Conservation (phyloP, 2,797 vertebrate genomes). For the Esox masquinongy region DNA sequence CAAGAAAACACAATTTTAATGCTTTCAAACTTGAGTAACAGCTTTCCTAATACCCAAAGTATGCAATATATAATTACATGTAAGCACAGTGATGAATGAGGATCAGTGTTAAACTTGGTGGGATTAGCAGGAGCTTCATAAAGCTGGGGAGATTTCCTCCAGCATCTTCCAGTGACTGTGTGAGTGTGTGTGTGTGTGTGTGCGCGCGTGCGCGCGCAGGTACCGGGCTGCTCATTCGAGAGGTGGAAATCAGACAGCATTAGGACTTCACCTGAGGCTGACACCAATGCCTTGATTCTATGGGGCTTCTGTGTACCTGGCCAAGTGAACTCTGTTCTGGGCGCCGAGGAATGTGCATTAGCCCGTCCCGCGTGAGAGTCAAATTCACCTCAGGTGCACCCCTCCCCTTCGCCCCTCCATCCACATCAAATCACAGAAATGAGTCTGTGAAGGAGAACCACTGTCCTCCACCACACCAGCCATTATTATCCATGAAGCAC, state of each 20-base stretch:
- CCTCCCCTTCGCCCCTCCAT: slow-evolving; percentile 59
- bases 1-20: slow-evolving; percentile 64
- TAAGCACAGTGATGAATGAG: slow-evolving; percentile 71
- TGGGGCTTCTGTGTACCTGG: slow-evolving; percentile 77
- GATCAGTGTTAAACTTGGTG: slow-evolving; percentile 71
- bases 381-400: slow-evolving; percentile 76
- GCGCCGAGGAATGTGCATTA: slow-evolving; percentile 81
- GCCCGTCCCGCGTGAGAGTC: slow-evolving; percentile 75
- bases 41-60: slow-evolving; percentile 68
- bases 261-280: slow-evolving; percentile 77
- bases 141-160: slow-evolving; percentile 70
- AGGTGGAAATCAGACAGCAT: slow-evolving; percentile 72
- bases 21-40: slow-evolving; percentile 65
- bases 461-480: slow-evolving; percentile 43
- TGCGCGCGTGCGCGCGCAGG: slow-evolving; percentile 12
- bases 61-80: slow-evolving; percentile 78
- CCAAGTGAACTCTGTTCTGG: slow-evolving; percentile 74
- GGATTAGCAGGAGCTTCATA: slow-evolving; percentile 77
- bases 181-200: slow-evolving; percentile 29
- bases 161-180: slow-evolving; percentile 23
- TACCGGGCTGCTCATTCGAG: slow-evolving; percentile 71
- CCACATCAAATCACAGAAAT: slow-evolving; percentile 76
- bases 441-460: slow-evolving; percentile 50
- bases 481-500: slow-evolving; percentile 53
- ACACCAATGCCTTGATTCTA: slow-evolving; percentile 73